phyloP scores from a whole-genome alignment of 2,888 invertebrate genomes.

The Plagiodera versicolora region DNA sequence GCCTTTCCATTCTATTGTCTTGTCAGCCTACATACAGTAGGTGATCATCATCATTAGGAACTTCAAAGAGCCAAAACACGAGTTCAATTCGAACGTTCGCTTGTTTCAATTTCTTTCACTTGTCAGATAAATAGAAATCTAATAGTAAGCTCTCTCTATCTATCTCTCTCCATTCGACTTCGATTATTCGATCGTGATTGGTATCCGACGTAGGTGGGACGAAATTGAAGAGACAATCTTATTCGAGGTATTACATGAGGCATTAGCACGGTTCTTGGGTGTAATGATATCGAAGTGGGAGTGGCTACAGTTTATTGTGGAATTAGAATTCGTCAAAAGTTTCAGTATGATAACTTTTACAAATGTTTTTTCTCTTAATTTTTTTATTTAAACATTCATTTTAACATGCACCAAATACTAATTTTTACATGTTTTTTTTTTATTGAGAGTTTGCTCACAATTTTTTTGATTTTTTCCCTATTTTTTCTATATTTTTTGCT shows the following conservation, averaged over 20 bases:
- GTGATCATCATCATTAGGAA: not conserved
- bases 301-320: not conserved
- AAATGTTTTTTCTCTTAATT: too few relatives aligned
- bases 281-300: not conserved
- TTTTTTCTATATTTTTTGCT: too few relatives aligned
- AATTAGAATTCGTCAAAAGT: too few relatives aligned
- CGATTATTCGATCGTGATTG: constrained; percentile 12
- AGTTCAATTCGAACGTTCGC: not conserved
- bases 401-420: too few relatives aligned
- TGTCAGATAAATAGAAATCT: constrained; percentile 10
- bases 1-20: not conserved
- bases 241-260: constrained; percentile 12
- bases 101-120: constrained; percentile 8
- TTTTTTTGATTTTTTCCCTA: too few relatives aligned
- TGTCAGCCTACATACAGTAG: not conserved
- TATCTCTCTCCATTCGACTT: constrained; percentile 1
- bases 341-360: constrained; percentile 1
- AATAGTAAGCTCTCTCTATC: not conserved
- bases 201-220: constrained; percentile 14
- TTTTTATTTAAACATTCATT: too few relatives aligned
- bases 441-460: too few relatives aligned
- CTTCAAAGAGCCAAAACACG: not conserved
- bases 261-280: not conserved
- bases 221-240: constrained; percentile 23
- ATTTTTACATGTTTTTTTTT: too few relatives aligned